Base-by-base conservation (phyloP, 2,797 vertebrate genomes). In the Botia kubotai region DNA sequence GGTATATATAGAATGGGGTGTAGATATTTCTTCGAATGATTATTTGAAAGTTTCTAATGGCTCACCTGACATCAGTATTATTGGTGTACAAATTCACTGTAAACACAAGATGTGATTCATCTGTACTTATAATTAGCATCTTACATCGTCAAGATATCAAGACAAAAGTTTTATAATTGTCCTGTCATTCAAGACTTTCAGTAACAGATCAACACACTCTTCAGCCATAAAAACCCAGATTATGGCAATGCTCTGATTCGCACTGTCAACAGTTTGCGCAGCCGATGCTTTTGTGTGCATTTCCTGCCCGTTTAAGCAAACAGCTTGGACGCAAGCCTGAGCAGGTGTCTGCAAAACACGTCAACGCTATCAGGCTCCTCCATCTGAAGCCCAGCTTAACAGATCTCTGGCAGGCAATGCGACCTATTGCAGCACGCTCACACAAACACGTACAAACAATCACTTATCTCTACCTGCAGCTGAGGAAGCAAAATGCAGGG, bases 321-420 rank as follows among this genome's bases (percentile, higher is more conserved):
- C 33, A 68, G 23, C 75, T 67, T 67, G 52, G 69, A 57, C 14
- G 21, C 75, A 73, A 73, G 75, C 62, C 71, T 36, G n/a, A 73
- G 33, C 81, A 78, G 60, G 81, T 78, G 53, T 82, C 66, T 57
- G 36, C 63, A 39, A 52, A 77, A 82, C 73, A 77, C 63, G 67
- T 33, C 17, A 33, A 66, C 74, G 77, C 53, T 33, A 83, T 83
- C 70, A 63, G 43, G 50, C 76, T 16, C 57, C 29, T 33, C 39
- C 72, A 79, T 80, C 36, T 65, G 29, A 83, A 75, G 46, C 39
- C 39, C 46, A 14, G 63, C 26, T 77, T 58, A 72, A 72, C 23
- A 58, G 21, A 72, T 53, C 58, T 82, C 23, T 77, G 17, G 60
- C 53, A 46, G 0, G 12, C 19, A 43, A 69, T 0, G 46, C 4